Evolutionary conservation across 2,888 invertebrate species (phyloP), one percentile per base, ranked within the genome.

Genomic region (Calliscelio sp.): DNA sequence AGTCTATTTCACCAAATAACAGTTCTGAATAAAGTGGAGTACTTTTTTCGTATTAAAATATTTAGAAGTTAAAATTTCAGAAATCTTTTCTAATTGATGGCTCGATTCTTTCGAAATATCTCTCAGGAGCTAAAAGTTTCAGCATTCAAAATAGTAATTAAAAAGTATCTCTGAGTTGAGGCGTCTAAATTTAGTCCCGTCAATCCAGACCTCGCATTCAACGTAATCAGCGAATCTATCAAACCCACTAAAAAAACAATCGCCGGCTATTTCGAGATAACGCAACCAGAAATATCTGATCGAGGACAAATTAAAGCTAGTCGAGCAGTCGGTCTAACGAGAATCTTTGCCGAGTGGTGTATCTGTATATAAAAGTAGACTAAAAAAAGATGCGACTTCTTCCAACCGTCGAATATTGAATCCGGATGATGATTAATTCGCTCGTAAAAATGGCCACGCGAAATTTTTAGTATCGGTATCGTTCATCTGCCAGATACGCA

Each of bases 221-320:
- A 63, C 44, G 74, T 74, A 74, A 74, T 74, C 74, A 74, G 51
- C 41, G 38, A 44, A 74, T 74, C 63, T 65, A 74, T 74, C 74
- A 74, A 74, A 44, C 11, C 25, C 11, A 14, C 41, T 74, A 55
- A 53, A 65, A 74, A 51, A 74, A 63, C 44, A 74, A 74, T 74
- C 55, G 41, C 18, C 55, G 55, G 11, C 65, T 74, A 74, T 74
- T 74, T 74, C 55, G 28, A 74, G 74, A 74, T 74, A 74, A 74
- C 28, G 53, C 49, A 22, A 55, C 44, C 74, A 63, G 44, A 74
- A 74, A 74, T 74, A 74, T 74, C 74, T 28, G 63, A 74, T 74
- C 65, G 63, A 65, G 74, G 65, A 77, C 65, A 59, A 77, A 59
- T 68, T 59, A 28, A 51, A 77, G 24, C 59, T 35, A 38, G 38